These are phyloP conservation scores for Tolmerus cingulatus DNA, from an alignment of 2,888 invertebrate genomes.

Conservation along the genomic window DNA sequence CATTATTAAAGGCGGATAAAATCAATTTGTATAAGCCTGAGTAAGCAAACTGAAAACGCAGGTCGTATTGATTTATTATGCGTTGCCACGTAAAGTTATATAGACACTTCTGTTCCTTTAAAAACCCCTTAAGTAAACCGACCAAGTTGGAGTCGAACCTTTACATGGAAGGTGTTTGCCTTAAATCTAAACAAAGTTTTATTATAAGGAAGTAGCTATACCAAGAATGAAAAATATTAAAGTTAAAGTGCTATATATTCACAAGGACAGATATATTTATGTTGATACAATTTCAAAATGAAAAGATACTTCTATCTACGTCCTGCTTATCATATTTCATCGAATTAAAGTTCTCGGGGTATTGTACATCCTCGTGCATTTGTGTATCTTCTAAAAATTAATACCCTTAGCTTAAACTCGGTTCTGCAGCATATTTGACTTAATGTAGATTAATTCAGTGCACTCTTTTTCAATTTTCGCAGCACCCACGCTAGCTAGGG, in stretches of 20 bases:
- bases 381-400: neutral
- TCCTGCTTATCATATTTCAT: neutral
- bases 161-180: too few species aligned
- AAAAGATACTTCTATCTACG: too few species aligned
- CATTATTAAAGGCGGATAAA: neutral
- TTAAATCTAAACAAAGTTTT: too few species aligned
- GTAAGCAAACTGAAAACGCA: neutral
- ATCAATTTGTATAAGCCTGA: neutral
- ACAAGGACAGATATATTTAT: too few species aligned
- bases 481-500: neutral
- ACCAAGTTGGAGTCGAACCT: too few species aligned
- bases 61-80: neutral
- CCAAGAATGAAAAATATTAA: too few species aligned
- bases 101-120: neutral
- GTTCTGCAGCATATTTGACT: neutral
- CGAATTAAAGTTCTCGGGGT: neutral
- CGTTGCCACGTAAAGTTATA: neutral
- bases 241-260: too few species aligned
- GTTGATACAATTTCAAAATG: too few species aligned
- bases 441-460: neutral
- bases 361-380: neutral
- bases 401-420: neutral
- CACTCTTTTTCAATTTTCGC: neutral
- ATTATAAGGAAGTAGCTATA: too few species aligned
- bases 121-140: too few species aligned